Percentiles rank a stretch among this genome's conserved stretches.
phyloP scores from a whole-genome alignment of 1,140 invertebrate genomes.

The Eupristina koningsbergeri region DNA sequence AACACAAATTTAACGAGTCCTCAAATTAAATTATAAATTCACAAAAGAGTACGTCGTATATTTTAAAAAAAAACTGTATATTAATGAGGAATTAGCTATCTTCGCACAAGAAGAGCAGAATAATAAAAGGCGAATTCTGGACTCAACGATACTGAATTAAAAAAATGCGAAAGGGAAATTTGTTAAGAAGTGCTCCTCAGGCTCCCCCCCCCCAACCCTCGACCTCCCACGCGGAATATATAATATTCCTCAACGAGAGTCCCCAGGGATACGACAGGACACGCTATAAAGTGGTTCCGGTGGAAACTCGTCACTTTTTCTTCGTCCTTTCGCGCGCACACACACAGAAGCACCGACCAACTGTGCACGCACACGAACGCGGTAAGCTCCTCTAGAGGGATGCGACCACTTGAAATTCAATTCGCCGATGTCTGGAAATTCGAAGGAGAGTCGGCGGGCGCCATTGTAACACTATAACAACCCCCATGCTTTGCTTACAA shows the following conservation, averaged over 20 bases:
- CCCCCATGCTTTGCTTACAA: conserved; percentile 67
- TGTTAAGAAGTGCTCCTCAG: neutral
- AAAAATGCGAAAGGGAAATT: neutral
- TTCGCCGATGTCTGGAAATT: conserved; percentile 67
- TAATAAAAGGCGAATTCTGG: neutral
- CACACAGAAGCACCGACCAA: neutral
- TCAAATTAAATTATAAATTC: too few species aligned
- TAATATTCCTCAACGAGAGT: neutral
- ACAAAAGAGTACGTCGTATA: neutral
- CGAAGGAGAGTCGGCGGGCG: conserved; percentile 53
- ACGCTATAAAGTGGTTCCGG: conserved; percentile 30
- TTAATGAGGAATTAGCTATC: neutral
- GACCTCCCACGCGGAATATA: neutral
- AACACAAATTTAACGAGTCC: too few species aligned
- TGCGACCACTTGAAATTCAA: conserved; percentile 75
- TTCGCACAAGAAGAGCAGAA: neutral
- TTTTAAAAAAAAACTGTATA: neutral
- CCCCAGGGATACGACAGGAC: neutral
- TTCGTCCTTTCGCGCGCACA: neutral
- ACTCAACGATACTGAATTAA: neutral
- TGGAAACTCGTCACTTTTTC: conserved; percentile 28
- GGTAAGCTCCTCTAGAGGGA: conserved; percentile 61
- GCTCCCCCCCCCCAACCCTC: neutral
- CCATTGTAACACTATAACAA: conserved; percentile 71
- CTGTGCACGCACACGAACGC: neutral